These are phyloP conservation scores for Choloepus didactylus DNA, from an alignment of 2,797 vertebrate species.

Conservation along the genomic window DNA sequence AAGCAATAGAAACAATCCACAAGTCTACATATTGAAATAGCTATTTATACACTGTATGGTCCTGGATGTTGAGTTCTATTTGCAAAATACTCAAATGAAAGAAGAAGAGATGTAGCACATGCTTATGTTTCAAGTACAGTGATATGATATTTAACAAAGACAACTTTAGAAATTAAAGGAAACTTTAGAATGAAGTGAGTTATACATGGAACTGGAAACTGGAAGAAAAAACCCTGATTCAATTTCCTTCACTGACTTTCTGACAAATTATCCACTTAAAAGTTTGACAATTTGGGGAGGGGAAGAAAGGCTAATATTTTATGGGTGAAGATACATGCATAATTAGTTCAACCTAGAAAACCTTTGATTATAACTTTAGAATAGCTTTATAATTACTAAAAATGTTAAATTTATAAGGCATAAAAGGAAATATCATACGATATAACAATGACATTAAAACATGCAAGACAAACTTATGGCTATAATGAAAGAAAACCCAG, in stretches of 20 bases:
- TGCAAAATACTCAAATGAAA: slow-evolving; percentile 53
- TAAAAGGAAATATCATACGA: slow-evolving; percentile 57
- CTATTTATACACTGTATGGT: neutral
- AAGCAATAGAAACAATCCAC: neutral
- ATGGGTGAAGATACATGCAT: slow-evolving; percentile 65
- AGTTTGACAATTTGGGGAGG: neutral
- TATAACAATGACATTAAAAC: slow-evolving; percentile 81
- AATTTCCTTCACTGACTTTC: neutral
- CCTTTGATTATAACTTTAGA: slow-evolving; percentile 30
- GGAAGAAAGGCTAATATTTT: slow-evolving; percentile 10
- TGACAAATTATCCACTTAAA: slow-evolving; percentile 42
- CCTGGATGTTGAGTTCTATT: neutral
- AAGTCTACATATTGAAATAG: slow-evolving; percentile 17
- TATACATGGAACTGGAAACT: neutral
- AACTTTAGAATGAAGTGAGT: neutral
- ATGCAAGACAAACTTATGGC: slow-evolving; percentile 83
- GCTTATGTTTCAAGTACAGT: neutral
- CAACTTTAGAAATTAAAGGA: slow-evolving; percentile 12
- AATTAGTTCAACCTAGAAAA: slow-evolving; percentile 62
- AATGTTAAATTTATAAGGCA: slow-evolving; percentile 30
- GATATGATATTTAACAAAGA: neutral
- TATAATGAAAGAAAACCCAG: slow-evolving; percentile 84
- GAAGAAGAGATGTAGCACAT: neutral
- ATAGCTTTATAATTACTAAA: slow-evolving; percentile 64
- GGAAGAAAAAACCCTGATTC: neutral